Percentiles rank a stretch among this genome's conserved stretches.
phyloP scores from a whole-genome alignment of 2,797 vertebrate genomes.

The Aythya fuligula region DNA sequence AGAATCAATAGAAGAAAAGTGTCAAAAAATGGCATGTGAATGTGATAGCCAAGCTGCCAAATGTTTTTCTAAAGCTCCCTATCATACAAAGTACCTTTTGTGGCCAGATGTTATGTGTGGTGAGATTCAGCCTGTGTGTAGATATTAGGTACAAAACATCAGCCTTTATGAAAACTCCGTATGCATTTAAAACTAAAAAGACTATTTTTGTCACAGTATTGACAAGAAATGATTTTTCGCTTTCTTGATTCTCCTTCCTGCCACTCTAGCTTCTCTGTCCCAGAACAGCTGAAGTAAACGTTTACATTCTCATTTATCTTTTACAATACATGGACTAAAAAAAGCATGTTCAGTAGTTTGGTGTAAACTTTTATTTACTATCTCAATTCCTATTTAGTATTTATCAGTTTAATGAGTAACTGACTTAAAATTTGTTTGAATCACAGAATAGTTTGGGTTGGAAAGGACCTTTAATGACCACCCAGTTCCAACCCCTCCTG shows the following conservation, averaged over 20 bases:
- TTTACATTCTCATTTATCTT: background rate
- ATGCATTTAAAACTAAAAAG: background rate
- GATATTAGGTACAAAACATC: constrained; percentile 62
- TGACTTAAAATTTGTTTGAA: background rate
- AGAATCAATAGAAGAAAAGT: constrained; percentile 86
- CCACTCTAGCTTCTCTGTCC: background rate
- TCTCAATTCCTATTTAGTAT: background rate
- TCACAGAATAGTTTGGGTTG: background rate
- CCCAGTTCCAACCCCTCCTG: too few species aligned
- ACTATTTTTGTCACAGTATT: background rate
- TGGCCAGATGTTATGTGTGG: constrained; percentile 88
- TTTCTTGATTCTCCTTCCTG: background rate
- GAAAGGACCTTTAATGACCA: too few species aligned
- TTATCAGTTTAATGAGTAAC: background rate
- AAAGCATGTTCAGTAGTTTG: background rate
- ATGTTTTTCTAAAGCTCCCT: constrained; percentile 86
- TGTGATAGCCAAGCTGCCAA: constrained; percentile 88
- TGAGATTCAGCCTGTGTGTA: constrained; percentile 80
- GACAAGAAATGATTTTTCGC: background rate
- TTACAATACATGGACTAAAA: background rate
- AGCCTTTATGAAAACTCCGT: background rate
- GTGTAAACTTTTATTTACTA: background rate
- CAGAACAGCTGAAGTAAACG: background rate
- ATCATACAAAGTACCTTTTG: constrained; percentile 80
- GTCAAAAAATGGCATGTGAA: constrained; percentile 88